Evolutionary conservation across 2,797 vertebrate genomes (phyloP).

Genomic region (Cossypha polioptera): DNA sequence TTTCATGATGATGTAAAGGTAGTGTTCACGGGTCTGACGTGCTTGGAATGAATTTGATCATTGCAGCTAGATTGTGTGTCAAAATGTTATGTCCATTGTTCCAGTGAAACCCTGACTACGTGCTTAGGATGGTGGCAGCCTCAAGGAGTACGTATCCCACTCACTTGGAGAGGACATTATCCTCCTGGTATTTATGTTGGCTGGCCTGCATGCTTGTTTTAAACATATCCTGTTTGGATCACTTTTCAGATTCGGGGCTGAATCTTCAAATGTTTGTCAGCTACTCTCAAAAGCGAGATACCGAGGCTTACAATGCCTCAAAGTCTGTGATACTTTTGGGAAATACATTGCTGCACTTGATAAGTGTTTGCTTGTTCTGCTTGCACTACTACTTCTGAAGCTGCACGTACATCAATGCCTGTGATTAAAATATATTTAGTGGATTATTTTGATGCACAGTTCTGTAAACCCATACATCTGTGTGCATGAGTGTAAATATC

Average conservation of each 20-base stretch:
- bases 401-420: fast-evolving
- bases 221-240: not conserved
- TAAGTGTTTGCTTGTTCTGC: not conserved
- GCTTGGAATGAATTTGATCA: constrained; percentile 23
- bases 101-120: not conserved
- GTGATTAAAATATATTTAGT: not conserved
- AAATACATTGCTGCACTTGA: not conserved
- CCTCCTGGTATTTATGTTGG: constrained; percentile 31
- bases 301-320: fast-evolving
- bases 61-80: not conserved
- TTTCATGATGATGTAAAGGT: constrained; percentile 24
- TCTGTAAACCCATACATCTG: not conserved
- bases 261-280: not conserved
- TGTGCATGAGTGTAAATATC: not conserved
- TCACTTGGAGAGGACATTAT: not conserved
- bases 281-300: not conserved
- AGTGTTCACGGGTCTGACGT: not conserved
- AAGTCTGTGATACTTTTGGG: not conserved
- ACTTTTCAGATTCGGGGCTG: not conserved
- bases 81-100: constrained; percentile 23
- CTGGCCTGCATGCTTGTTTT: not conserved
- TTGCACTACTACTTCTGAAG: not conserved
- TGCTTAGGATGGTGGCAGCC: constrained; percentile 5
- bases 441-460: not conserved
- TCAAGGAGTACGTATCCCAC: not conserved